These are phyloP conservation scores for Pachyramphus minor DNA, from an alignment of 2,113 vertebrate genomes.

Conservation along the genomic window DNA sequence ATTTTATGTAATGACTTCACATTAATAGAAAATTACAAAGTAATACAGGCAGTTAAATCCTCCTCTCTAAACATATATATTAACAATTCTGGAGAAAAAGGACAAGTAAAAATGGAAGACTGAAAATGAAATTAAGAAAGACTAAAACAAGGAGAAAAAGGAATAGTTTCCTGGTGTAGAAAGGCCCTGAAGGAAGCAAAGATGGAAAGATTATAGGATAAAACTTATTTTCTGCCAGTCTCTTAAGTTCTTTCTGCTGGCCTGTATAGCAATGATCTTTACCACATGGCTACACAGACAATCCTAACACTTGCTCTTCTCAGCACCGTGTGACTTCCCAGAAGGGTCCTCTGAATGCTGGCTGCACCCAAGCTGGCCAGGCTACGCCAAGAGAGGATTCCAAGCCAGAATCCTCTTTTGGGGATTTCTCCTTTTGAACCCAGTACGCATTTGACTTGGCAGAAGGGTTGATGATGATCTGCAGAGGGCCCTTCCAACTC, in stretches of 20 bases:
- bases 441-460: background rate
- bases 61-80: background rate
- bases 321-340: rapidly evolving
- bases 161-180: background rate
- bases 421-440: background rate
- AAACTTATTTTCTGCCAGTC: background rate
- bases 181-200: background rate
- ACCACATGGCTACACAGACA: rapidly evolving
- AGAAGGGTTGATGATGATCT: background rate
- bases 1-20: background rate
- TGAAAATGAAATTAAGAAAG: background rate
- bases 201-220: background rate
- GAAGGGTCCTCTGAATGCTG: background rate
- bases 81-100: background rate
- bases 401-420: background rate
- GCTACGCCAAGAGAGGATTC: background rate
- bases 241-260: background rate
- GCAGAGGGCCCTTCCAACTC: background rate
- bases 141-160: background rate
- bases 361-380: background rate
- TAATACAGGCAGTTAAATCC: background rate
- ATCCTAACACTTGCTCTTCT: background rate
- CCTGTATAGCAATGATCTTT: background rate
- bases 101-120: background rate
- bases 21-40: background rate